Evolutionary conservation across 2,888 invertebrate genomes (phyloP), one percentile per base, ranked within the genome.

Genomic region (Sphaerophoria taeniata): DNA sequence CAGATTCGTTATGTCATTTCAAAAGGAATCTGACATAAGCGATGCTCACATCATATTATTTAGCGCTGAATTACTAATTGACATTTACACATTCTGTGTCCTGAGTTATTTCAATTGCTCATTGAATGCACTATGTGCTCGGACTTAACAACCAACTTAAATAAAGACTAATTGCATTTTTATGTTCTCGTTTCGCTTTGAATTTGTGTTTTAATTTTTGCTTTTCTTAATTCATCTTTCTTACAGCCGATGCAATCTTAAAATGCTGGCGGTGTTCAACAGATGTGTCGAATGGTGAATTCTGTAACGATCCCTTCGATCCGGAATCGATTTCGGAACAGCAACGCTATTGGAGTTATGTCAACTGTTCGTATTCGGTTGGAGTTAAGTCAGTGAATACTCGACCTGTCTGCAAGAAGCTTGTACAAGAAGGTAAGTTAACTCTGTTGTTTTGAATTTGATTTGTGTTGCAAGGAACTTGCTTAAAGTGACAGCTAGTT

Each of bases 231-330:
- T 24, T 70, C 39, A 78, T 79, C 81, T 56, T 83, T 88, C 87
- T 88, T 89, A 84, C 93, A 94, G 88, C 93, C 94, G 95, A 95
- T 88, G 93, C 93, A 81, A 93, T 95, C 4, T 91, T 96, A 7
- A 93, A 94, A 88, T 97, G 96, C 90, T 97, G 96, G 95, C 94
- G 95, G 9, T 97, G 96, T 89, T 94, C 95, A 0, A 96, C 96
- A 2, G 95, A 96, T 88, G 91, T 92, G 33, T 91, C 92, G 4
- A 92, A 94, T 88, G 95, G 95, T 87, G 93, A 93, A 9, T 93
- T 94, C 88, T 97, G 97, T 91, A 93, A 93, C 60, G 96, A 97
- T 90, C 95, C 95, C 67, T 96, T 96, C 93, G 94, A 95, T 89
- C 93, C 93, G 76, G 90, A 90, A 9, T 74, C 92, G 89, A 90